Conservation (phyloP, 2,888 invertebrate species). For the Laothoe populi region DNA sequence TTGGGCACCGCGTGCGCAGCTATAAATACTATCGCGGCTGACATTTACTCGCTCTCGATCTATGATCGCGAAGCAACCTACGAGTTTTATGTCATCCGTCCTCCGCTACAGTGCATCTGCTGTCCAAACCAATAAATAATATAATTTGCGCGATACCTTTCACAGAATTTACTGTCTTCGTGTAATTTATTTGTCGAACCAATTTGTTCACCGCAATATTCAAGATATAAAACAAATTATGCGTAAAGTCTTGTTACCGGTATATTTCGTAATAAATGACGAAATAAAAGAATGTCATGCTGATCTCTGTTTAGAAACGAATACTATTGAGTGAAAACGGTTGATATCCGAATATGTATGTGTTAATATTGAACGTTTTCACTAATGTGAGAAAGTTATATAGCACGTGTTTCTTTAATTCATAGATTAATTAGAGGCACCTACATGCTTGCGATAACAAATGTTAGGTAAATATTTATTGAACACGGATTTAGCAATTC, state of each 20-base stretch:
- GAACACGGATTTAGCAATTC: constrained; percentile 9
- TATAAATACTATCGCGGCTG: constrained; percentile 80
- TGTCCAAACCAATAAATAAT: constrained; percentile 21
- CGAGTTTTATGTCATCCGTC: constrained; percentile 49
- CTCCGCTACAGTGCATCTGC: constrained; percentile 21
- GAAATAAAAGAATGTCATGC: background rate
- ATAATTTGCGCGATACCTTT: constrained; percentile 16
- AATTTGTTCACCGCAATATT: constrained; percentile 5
- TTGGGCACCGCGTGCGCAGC: constrained; percentile 50
- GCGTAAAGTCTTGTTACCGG: no score
- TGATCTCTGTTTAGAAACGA: constrained; percentile 9
- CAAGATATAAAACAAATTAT: background rate
- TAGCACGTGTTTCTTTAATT: constrained; percentile 12
- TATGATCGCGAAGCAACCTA: constrained; percentile 66
- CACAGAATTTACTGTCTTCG: constrained; percentile 2
- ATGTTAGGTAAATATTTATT: background rate
- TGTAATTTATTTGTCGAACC: constrained; percentile 9
- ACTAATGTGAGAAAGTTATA: constrained; percentile 25
- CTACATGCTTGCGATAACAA: constrained; percentile 14
- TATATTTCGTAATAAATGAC: background rate
- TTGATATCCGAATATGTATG: constrained; percentile 18
- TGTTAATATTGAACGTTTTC: constrained; percentile 24
- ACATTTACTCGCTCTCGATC: constrained; percentile 80
- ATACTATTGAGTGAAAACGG: constrained; percentile 22
- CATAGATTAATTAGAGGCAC: constrained; percentile 22